Conservation (phyloP, 2,113 vertebrate genomes). For the Arenaria interpres region DNA sequence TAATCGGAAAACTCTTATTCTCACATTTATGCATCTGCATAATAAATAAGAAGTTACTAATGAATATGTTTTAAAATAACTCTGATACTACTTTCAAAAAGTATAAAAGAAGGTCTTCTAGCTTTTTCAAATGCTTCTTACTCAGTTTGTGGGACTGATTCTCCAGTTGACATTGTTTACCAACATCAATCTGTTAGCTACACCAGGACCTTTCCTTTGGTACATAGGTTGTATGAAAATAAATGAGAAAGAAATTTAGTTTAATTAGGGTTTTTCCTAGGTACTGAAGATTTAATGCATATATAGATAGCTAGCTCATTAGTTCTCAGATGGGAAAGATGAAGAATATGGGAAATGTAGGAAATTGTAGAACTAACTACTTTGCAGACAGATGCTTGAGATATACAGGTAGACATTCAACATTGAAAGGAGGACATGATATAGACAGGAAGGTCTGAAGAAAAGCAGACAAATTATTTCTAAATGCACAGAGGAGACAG, state of each 20-base stretch:
- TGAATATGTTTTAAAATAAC: neutral
- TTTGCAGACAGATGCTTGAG: neutral
- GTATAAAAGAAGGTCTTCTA: neutral
- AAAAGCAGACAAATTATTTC: neutral
- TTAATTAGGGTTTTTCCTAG: neutral
- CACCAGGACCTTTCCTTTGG: neutral
- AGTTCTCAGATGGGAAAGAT: neutral
- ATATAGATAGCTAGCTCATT: neutral
- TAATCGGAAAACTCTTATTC: conserved; percentile 4
- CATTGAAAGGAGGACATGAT: neutral
- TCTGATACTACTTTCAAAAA: neutral
- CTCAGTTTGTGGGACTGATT: neutral
- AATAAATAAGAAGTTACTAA: conserved; percentile 28
- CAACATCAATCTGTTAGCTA: neutral
- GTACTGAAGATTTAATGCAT: neutral
- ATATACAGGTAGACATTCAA: neutral
- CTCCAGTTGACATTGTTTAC: neutral
- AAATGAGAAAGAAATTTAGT: neutral
- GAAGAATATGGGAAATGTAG: neutral
- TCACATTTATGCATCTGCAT: conserved; percentile 15
- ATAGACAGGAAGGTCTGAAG: neutral
- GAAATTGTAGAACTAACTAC: neutral
- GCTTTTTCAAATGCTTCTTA: neutral
- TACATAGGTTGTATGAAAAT: neutral
- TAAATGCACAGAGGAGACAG: neutral